Percentiles rank a stretch among this genome's conserved stretches.
These are phyloP conservation scores for Lasiurus borealis DNA, from an alignment of 2,113 vertebrate genomes.

Conservation along the genomic window DNA sequence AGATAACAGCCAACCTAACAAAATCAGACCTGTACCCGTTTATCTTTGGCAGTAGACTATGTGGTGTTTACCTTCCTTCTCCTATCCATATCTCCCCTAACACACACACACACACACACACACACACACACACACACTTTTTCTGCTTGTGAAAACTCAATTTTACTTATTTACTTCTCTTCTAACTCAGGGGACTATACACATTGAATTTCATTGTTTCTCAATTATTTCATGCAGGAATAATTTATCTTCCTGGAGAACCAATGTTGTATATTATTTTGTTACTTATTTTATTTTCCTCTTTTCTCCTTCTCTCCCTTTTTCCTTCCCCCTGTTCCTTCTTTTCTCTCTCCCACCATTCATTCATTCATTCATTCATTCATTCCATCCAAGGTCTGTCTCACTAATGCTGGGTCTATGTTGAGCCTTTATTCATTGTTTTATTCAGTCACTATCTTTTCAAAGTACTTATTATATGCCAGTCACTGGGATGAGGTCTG, in stretches of 20 bases:
- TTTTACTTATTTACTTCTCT: constrained; percentile 58
- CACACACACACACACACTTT: background rate
- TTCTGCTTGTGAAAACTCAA: background rate
- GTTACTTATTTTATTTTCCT: background rate
- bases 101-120: background rate
- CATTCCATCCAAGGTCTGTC: background rate
- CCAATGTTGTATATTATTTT: background rate
- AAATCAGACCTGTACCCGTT: background rate
- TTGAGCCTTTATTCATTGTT: background rate
- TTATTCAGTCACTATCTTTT: constrained; percentile 8
- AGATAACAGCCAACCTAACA: constrained; percentile 44
- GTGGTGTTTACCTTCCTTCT: background rate
- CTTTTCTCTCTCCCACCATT: background rate
- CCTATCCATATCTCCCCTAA: too few species aligned
- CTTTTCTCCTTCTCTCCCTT: background rate
- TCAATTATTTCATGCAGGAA: background rate
- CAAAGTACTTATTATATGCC: background rate
- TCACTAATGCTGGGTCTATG: background rate
- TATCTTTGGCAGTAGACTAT: background rate
- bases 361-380: background rate
- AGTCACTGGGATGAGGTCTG: background rate
- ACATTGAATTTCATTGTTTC: background rate
- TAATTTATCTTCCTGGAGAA: constrained; percentile 48
- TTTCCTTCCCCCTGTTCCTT: too few species aligned
- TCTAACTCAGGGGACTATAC: background rate